These are phyloP conservation scores for Abrostola tripartita DNA, from an alignment of 2,888 invertebrate species.

Conservation along the genomic window DNA sequence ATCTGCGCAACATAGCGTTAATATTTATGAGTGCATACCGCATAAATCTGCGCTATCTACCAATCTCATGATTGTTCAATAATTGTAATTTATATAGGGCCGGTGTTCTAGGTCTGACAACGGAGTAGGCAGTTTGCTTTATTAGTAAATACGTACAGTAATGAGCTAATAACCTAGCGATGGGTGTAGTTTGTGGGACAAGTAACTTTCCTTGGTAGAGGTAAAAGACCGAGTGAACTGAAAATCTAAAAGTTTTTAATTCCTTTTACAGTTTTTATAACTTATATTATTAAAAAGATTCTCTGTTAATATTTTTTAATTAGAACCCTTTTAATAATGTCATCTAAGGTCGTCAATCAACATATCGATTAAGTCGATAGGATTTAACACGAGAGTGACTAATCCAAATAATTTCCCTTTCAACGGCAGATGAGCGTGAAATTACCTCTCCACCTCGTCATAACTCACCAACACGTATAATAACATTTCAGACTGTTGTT, in stretches of 20 bases:
- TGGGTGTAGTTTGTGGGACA: not conserved
- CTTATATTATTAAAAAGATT: too few relatives aligned
- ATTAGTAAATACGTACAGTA: not conserved
- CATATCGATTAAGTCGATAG: constrained; percentile 16
- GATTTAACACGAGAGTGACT: constrained; percentile 18
- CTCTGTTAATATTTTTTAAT: not conserved
- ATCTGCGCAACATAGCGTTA: constrained; percentile 16
- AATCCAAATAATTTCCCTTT: constrained; percentile 41
- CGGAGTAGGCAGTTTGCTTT: constrained; percentile 10
- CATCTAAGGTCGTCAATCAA: constrained; percentile 2
- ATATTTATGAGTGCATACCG: constrained; percentile 34
- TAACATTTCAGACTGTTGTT: constrained; percentile 41
- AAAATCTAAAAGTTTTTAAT: too few relatives aligned
- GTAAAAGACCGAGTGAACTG: not conserved
- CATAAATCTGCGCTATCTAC: constrained; percentile 40
- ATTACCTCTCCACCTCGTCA: constrained; percentile 45
- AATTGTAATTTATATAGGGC: constrained; percentile 28
- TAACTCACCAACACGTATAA: constrained; percentile 36
- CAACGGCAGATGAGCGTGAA: constrained; percentile 35
- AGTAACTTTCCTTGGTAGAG: not conserved
- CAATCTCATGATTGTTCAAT: constrained; percentile 15
- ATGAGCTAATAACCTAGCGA: too few relatives aligned
- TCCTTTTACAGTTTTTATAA: too few relatives aligned
- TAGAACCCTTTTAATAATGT: not conserved
- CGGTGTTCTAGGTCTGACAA: not conserved